Base-by-base conservation (phyloP, 2,888 invertebrate genomes). In the Agriopis leucophaearia region DNA sequence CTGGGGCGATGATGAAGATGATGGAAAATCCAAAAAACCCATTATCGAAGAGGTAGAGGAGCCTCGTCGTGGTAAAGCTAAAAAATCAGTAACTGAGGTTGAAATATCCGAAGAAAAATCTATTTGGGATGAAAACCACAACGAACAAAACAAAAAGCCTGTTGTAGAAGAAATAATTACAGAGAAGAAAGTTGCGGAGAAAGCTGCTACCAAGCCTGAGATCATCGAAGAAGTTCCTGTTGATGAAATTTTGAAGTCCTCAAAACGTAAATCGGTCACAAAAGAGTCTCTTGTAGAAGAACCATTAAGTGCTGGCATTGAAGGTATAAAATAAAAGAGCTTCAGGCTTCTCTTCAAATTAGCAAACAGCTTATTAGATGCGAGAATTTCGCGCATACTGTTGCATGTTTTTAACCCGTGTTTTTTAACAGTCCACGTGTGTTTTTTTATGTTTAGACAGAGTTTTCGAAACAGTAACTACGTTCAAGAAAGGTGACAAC, bases 391-490 rank as follows among this genome's bases (percentile, higher is more conserved):
- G 84, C 86, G 78, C 81, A 79, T 78, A 78, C 81, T 85, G 83
- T 88, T 84, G 94, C 94, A 94, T 94, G 94, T 80, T 74, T 79
- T 86, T 91, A 90, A 90, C 88, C 82, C 80, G 90, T 90, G 89
- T 89, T 89, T 81, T n/a, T 85, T 92, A 92, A 94, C 92, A 83
- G 80, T 76, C 84, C 84, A 84, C 84, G 93, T 92, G 92, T 94
- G 92, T 90, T 91, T 91, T 91, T 91, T 93, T 88, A 88, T 91
- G 92, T 94, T 89, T 94, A 94, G 94, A 94, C 85, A 91, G 92
- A 88, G 93, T 93, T 85, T 92, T 94, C 85, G 90, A 94, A 94
- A 94, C 94, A 74, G 89, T 94, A 78, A 94, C 94, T 71, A 94
- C 94, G 67, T 94, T 94, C 93, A 94, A 94, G 91, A 88, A 88